These are phyloP conservation scores for Hippolais icterina DNA, from an alignment of 2,113 vertebrate genomes.

Conservation along the genomic window DNA sequence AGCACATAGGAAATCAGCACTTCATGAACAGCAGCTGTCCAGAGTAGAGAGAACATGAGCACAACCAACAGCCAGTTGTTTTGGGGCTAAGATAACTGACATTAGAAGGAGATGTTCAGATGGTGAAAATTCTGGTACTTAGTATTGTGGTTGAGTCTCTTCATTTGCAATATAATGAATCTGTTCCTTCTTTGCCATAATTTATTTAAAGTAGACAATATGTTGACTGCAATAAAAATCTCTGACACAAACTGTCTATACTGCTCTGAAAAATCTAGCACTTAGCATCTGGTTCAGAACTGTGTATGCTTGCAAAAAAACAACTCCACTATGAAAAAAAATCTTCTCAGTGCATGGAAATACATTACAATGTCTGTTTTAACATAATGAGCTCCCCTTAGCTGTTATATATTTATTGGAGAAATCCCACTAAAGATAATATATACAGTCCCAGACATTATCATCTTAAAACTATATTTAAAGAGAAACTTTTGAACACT, in stretches of 20 bases:
- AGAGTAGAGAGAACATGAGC: not conserved
- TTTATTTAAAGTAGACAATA: not conserved
- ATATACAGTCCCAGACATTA: not conserved
- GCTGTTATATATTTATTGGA: not conserved
- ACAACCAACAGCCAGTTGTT: not conserved
- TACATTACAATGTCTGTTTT: not conserved
- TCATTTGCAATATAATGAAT: not conserved
- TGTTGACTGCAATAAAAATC: not conserved
- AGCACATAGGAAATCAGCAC: not conserved
- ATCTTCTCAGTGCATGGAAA: not conserved
- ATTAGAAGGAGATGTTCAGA: not conserved
- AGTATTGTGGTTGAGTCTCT: not conserved
- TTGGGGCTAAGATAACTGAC: not conserved
- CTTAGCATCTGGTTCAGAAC: not conserved
- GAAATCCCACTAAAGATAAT: not conserved
- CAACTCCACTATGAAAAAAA: not conserved
- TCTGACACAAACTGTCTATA: not conserved
- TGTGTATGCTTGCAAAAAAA: not conserved
- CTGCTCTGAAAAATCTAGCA: not conserved
- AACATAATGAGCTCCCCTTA: not conserved
- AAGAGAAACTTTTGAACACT: not conserved
- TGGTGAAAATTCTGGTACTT: not conserved
- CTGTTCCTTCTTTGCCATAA: not conserved
- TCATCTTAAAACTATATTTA: not conserved
- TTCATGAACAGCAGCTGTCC: not conserved